phyloP scores from a whole-genome alignment of 1,140 invertebrate species.

The Trachelipus rathkii region DNA sequence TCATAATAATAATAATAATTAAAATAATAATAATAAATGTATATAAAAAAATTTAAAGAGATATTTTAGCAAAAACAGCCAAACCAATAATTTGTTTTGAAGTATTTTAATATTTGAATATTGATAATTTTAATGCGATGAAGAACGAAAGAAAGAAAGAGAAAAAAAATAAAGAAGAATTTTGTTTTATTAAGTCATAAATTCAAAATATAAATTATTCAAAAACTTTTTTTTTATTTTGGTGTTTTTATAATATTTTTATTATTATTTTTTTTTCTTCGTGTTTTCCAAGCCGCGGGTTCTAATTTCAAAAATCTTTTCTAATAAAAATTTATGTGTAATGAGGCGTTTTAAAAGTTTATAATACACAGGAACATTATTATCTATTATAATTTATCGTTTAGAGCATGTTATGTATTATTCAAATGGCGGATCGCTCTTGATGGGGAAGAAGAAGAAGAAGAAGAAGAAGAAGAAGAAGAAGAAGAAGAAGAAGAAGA shows the following conservation, averaged over 20 bases:
- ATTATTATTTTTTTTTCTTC: too few relatives aligned
- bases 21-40: too few relatives aligned
- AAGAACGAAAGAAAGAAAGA: not conserved
- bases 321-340: not conserved
- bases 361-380: not conserved
- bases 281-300: not conserved
- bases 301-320: not conserved
- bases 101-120: not conserved
- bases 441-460: not conserved
- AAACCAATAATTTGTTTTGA: not conserved
- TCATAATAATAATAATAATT: too few relatives aligned
- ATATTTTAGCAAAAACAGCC: not conserved
- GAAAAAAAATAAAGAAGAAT: not conserved
- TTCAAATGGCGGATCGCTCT: not conserved
- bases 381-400: not conserved
- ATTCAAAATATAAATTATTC: not conserved
- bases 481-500: not conserved
- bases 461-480: not conserved
- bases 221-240: not conserved
- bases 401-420: not conserved
- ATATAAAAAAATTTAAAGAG: not conserved
- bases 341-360: not conserved
- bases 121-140: not conserved
- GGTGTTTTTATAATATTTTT: not conserved
- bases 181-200: not conserved